These are phyloP conservation scores for Atethmia centrago DNA, from an alignment of 2,888 invertebrate species.

Conservation along the genomic window DNA sequence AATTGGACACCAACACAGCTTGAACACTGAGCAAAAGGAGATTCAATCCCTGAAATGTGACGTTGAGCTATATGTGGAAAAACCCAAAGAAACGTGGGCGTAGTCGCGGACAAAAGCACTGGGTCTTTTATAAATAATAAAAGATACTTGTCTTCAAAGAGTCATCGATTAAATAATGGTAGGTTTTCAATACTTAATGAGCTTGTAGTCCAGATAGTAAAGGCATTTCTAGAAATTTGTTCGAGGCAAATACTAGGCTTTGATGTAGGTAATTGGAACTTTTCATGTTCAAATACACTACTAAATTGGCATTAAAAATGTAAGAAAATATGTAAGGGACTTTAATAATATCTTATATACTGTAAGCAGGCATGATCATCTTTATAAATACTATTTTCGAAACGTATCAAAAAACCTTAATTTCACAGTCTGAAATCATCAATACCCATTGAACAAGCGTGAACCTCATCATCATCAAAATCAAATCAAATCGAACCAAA, in stretches of 20 bases:
- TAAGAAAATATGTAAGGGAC: neutral
- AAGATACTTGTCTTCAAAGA: neutral
- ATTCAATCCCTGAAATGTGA: neutral
- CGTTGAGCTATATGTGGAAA: neutral
- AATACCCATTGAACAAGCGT: too few relatives aligned
- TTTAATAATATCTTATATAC: too few relatives aligned
- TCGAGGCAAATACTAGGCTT: neutral
- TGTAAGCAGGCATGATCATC: too few relatives aligned
- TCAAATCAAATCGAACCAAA: too few relatives aligned
- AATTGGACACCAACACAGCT: neutral
- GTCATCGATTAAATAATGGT: conserved; percentile 17
- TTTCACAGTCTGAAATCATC: too few relatives aligned
- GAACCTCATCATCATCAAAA: too few relatives aligned
- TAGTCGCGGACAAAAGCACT: too few relatives aligned
- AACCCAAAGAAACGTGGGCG: neutral
- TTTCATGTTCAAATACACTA: neutral
- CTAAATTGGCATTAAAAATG: neutral
- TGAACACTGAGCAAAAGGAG: neutral
- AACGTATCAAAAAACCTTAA: too few relatives aligned
- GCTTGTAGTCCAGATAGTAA: conserved; percentile 4
- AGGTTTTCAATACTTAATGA: conserved; percentile 21
- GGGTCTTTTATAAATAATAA: conserved; percentile 18
- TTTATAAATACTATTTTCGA: too few relatives aligned
- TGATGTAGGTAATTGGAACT: neutral
- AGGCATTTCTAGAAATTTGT: conserved; percentile 3